Conservation (phyloP, 1,140 invertebrate genomes). For the Drosophila repletoides region DNA sequence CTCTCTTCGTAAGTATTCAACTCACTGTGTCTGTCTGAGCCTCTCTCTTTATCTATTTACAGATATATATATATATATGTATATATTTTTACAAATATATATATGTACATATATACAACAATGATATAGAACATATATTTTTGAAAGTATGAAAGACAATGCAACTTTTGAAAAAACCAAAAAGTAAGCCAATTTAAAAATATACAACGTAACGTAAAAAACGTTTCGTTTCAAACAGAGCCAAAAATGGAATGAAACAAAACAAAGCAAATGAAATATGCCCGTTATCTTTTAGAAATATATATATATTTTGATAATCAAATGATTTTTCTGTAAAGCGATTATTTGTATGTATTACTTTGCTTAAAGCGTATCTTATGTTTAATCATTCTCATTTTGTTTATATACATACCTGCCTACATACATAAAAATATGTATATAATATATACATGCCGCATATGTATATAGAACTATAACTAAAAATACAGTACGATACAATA, state of each 20-base stretch:
- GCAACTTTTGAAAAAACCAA: slow-evolving; percentile 72
- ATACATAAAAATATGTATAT: slow-evolving; percentile 5
- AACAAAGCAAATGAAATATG: too few species aligned
- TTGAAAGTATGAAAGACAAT: slow-evolving; percentile 72
- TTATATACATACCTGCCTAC: slow-evolving; percentile 1
- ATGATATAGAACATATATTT: slow-evolving; percentile 67
- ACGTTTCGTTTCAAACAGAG: slow-evolving; percentile 33
- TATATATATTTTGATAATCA: slow-evolving; percentile 29
- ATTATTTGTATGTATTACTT: slow-evolving; percentile 38
- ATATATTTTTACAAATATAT: slow-evolving; percentile 40
- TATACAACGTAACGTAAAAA: slow-evolving; percentile 9
- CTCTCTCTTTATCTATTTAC: slow-evolving; percentile 30
- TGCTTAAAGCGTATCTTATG: slow-evolving; percentile 39
- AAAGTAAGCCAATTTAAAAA: slow-evolving; percentile 7
- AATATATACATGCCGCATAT: neutral
- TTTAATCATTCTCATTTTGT: slow-evolving; percentile 33
- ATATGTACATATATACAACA: slow-evolving; percentile 36
- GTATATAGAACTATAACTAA: slow-evolving; percentile 1
- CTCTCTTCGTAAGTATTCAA: slow-evolving; percentile 7
- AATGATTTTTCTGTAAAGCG: slow-evolving; percentile 25
- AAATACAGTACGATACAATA: slow-evolving; percentile 31
- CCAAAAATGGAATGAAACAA: slow-evolving; percentile 18
- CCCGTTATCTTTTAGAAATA: slow-evolving; percentile 20
- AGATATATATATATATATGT: slow-evolving; percentile 48
- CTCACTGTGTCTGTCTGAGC: slow-evolving; percentile 38